Evolutionary conservation across 2,113 vertebrate species (phyloP), one percentile per base, ranked within the genome.

Genomic region (Cephalopholis sonnerati): DNA sequence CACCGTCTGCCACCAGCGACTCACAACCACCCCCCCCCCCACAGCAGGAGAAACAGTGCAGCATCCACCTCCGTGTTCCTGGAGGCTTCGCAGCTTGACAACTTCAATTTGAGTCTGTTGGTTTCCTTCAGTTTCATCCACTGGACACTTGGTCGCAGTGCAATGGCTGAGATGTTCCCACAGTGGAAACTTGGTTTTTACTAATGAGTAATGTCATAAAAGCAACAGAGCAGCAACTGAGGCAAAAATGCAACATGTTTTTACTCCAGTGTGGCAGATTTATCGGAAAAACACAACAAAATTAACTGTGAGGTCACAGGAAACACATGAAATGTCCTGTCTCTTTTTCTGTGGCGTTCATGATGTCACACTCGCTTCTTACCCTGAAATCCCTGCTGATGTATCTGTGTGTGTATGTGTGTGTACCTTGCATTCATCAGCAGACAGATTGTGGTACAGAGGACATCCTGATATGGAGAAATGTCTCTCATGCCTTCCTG

Each of bases 391-490:
- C 51, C n/a, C 5, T 50, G 50, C 29, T 59, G 12, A 24, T 59
- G 17, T 73, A n/a, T 71, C 24, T 17, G 15, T 69, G 15, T 39
- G 12, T 46, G 10, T 54, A 64, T 32, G 62, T 27, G 29, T 54
- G 3, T 39, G 74, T 96, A 99, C 98, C 97, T 99, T 99, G 97
- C 98, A 99, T 87, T 99, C 98, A 0, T 99, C 98, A 29, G 96
- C 97, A 53, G 98, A 99, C 6, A 99, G 97, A 68, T 99, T 99
- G 91, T 99, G 98, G 88, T 99, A 99, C 0, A 99, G 96, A 0
- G 98, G 98, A 69, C 98, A 99, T 27, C 98, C 98, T 3, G 98
- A 99, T 92, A 99, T 99, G 90, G 98, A 99, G 90, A 99, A 99
- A 86, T 99, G 98, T 85, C 98, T 96, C 91, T 99, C 98, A 0